Conservation (phyloP, 2,797 vertebrate species). For the Staurois parvus region DNA sequence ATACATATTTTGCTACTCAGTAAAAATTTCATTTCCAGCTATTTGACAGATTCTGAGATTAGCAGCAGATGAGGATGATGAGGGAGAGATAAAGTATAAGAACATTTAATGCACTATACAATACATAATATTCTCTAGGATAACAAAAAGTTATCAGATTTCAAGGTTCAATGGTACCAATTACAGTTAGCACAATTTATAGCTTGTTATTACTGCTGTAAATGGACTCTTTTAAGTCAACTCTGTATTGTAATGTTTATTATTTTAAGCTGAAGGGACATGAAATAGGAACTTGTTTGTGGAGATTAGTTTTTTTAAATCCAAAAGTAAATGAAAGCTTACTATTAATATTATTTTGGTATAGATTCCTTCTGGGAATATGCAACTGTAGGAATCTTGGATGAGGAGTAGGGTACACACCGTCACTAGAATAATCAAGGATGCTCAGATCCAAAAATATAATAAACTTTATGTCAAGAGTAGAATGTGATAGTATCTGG, state of each 20-base stretch:
- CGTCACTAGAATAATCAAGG: too few relatives aligned
- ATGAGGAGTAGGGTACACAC: too few relatives aligned
- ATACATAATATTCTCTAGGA: neutral
- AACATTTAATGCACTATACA: neutral
- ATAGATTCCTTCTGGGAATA: too few relatives aligned
- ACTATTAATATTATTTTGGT: too few relatives aligned
- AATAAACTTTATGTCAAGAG: too few relatives aligned
- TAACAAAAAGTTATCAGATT: neutral
- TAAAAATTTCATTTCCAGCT: neutral
- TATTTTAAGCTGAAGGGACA: neutral
- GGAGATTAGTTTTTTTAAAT: too few relatives aligned
- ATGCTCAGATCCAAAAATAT: too few relatives aligned
- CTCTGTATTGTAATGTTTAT: neutral
- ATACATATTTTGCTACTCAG: constrained; percentile 10
- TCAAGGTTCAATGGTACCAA: neutral
- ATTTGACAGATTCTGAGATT: neutral
- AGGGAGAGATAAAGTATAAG: neutral
- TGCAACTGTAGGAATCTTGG: too few relatives aligned
- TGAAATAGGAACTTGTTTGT: too few relatives aligned
- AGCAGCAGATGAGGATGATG: neutral
- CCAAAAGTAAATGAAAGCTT: too few relatives aligned
- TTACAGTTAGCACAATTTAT: constrained; percentile 5
- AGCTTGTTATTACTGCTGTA: neutral
- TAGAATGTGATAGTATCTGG: too few relatives aligned
- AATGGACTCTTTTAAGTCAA: neutral